Percentiles rank a stretch among this genome's conserved stretches.
Conservation (phyloP, 2,113 vertebrate genomes). For the Ardeotis arabs region DNA sequence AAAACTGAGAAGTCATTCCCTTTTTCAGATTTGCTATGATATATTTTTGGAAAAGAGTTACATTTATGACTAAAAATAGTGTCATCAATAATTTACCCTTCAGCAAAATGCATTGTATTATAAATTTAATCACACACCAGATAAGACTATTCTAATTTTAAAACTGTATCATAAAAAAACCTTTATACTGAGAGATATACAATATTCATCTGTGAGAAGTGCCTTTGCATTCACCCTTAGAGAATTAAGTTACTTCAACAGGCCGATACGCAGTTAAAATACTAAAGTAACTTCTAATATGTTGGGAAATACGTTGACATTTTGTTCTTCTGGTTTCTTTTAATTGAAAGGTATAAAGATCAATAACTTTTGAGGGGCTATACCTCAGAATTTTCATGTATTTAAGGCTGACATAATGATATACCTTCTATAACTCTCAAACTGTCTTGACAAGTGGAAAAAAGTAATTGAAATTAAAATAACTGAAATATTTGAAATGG, state of each 20-base stretch:
- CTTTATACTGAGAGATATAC: neutral
- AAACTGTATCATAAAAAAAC: neutral
- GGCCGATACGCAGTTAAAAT: neutral
- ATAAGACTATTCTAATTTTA: conserved; percentile 29
- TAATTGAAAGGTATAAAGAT: neutral
- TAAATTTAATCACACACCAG: conserved; percentile 5
- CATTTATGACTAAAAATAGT: conserved; percentile 34
- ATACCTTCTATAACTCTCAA: neutral
- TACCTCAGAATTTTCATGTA: neutral
- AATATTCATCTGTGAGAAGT: neutral
- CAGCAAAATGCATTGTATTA: conserved; percentile 24
- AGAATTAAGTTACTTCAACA: neutral
- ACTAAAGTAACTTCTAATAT: neutral
- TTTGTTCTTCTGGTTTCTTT: neutral
- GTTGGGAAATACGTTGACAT: neutral
- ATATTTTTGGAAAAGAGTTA: conserved; percentile 42
- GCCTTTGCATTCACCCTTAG: neutral
- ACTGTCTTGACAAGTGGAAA: neutral
- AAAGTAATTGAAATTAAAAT: neutral
- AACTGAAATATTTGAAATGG: neutral
- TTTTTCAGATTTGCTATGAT: neutral
- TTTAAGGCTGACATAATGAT: neutral
- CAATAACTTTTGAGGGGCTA: neutral
- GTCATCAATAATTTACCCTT: conserved; percentile 31
- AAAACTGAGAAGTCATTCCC: neutral